These are phyloP conservation scores for Drosophila bunnanda DNA, from an alignment of 2,888 invertebrate genomes.

Conservation along the genomic window DNA sequence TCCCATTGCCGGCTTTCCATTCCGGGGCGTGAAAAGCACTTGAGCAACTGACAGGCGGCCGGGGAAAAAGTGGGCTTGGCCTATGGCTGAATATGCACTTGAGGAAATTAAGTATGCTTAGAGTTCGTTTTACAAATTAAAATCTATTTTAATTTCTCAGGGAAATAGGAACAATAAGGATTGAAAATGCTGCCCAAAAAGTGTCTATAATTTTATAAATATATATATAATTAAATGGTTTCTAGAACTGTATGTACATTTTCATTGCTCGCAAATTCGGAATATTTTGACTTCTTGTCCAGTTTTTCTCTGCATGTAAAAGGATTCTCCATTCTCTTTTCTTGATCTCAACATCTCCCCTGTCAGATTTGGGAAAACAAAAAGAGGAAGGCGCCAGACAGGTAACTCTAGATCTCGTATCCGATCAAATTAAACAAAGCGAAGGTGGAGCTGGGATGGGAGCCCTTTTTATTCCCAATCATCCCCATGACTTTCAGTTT, in stretches of 20 bases:
- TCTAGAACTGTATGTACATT: too few relatives aligned
- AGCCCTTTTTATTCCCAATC: neutral
- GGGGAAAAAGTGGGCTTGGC: slow-evolving; percentile 48
- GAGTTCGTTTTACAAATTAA: neutral
- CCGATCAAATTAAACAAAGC: slow-evolving; percentile 35
- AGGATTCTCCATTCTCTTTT: slow-evolving; percentile 26
- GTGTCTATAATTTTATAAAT: too few relatives aligned
- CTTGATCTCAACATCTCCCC: slow-evolving; percentile 24
- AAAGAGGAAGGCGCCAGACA: slow-evolving; percentile 35
- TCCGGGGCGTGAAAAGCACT: slow-evolving; percentile 70
- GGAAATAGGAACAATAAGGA: neutral
- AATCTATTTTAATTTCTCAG: neutral
- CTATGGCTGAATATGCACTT: slow-evolving; percentile 59
- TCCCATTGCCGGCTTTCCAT: slow-evolving; percentile 29
- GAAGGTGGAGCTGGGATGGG: slow-evolving; percentile 22
- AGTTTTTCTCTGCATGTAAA: slow-evolving; percentile 1
- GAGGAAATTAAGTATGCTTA: slow-evolving; percentile 23
- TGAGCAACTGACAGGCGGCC: slow-evolving; percentile 58
- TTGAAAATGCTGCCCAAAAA: neutral
- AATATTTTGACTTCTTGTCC: too few relatives aligned
- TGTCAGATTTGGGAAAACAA: slow-evolving; percentile 41
- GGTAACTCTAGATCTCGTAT: slow-evolving; percentile 42
- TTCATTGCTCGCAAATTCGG: too few relatives aligned
- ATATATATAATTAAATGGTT: too few relatives aligned
- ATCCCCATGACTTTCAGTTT: slow-evolving; percentile 40